Conservation (phyloP, 2,888 invertebrate species). For the Leptinotarsa rubiginosa region DNA sequence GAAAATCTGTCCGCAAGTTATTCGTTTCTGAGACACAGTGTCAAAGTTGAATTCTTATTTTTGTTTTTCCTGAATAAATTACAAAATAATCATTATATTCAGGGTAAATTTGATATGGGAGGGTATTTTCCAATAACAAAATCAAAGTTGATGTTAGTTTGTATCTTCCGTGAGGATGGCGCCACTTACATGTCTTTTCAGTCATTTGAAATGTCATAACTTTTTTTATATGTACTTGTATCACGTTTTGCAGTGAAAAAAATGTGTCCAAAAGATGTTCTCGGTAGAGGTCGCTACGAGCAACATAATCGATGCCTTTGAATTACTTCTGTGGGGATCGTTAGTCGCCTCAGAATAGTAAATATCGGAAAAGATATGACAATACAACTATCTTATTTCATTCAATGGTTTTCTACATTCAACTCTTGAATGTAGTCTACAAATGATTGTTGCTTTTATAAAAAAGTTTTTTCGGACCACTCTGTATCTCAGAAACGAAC, state of each 20-base stretch:
- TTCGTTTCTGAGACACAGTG: background rate
- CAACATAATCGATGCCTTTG: conserved; percentile 9
- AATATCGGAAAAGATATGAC: background rate
- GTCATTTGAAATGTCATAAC: background rate
- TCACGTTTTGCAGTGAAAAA: conserved; percentile 11
- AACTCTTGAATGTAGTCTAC: conserved; percentile 13
- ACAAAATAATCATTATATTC: too few relatives aligned
- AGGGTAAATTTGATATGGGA: background rate
- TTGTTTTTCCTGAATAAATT: too few relatives aligned
- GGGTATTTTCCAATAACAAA: conserved; percentile 10
- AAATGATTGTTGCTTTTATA: conserved; percentile 5
- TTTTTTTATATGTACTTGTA: conserved; percentile 2
- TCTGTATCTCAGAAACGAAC: conserved; percentile 8
- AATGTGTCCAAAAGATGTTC: background rate
- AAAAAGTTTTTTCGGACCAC: conserved; percentile 3
- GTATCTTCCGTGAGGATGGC: background rate
- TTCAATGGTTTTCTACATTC: conserved; percentile 5
- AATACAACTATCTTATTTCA: conserved; percentile 1
- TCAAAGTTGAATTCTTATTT: conserved; percentile 5
- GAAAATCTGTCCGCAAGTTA: background rate
- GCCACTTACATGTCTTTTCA: background rate
- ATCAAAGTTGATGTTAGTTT: conserved; percentile 17
- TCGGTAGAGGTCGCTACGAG: conserved; percentile 12
- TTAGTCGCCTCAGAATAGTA: conserved; percentile 2
- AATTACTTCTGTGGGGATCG: conserved; percentile 8